Percentiles rank a stretch among this genome's conserved stretches.
Evolutionary conservation across 2,888 invertebrate genomes (phyloP).

Genomic region (Timema cristinae): DNA sequence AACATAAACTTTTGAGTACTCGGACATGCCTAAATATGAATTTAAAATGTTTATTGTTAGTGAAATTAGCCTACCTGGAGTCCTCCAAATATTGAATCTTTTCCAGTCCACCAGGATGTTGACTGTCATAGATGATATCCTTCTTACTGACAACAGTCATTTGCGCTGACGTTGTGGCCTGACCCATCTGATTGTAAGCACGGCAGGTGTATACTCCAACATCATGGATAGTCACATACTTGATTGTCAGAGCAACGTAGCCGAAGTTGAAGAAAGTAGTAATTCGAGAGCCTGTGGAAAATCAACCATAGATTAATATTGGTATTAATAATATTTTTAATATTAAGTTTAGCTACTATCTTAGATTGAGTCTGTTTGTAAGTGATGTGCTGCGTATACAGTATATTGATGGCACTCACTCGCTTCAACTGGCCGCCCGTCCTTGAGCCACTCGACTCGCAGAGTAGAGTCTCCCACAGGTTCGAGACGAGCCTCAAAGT

Average conservation of each 20-base stretch:
- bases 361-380: no score
- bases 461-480: constrained; percentile 88
- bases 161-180: constrained; percentile 77
- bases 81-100: constrained; percentile 90
- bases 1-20: no score
- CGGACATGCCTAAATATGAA: no score
- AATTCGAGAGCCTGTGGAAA: constrained; percentile 65
- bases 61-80: constrained; percentile 38
- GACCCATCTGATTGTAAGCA: constrained; percentile 81
- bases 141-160: constrained; percentile 80
- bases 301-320: constrained; percentile 21
- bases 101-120: constrained; percentile 87
- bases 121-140: constrained; percentile 82
- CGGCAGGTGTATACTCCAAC: constrained; percentile 85
- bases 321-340: no score
- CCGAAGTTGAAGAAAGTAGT: constrained; percentile 93
- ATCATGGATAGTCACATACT: constrained; percentile 84
- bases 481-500: constrained; percentile 92
- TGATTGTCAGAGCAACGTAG: constrained; percentile 90
- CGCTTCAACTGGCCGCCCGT: constrained; percentile 85
- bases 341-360: no score
- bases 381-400: no score
- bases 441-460: constrained; percentile 89
- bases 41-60: no score
- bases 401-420: constrained; percentile 49